Conservation (phyloP, 1,140 invertebrate genomes). For the Mactra quadrangularis region DNA sequence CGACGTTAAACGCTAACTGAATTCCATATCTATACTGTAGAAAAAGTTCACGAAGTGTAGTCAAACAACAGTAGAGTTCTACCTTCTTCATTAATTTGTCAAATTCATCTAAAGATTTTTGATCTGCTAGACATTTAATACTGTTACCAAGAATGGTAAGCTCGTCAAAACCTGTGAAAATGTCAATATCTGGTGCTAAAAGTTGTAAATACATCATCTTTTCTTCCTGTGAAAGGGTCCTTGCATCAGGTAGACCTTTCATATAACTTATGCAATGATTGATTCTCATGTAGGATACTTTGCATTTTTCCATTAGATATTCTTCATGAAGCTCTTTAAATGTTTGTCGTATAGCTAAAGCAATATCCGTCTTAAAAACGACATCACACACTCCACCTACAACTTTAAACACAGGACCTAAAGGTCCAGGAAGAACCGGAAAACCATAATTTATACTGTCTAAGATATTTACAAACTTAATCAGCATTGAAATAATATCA, state of each 20-base stretch:
- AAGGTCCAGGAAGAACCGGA: not conserved
- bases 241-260: not conserved
- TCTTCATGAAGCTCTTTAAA: not conserved
- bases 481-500: not conserved
- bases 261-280: not conserved
- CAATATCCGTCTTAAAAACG: not conserved
- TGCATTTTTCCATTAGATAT: not conserved
- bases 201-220: not conserved
- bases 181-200: not conserved
- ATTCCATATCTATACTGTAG: not conserved
- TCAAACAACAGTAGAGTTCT: constrained; percentile 5
- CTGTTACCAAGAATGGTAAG: not conserved
- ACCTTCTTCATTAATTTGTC: not conserved
- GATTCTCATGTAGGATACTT: not conserved
- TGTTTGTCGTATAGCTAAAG: not conserved
- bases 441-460: not conserved
- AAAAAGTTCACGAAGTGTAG: not conserved
- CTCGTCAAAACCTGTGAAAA: not conserved
- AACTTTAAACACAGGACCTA: not conserved
- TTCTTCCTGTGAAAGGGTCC: not conserved
- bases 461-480: not conserved
- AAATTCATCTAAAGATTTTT: not conserved
- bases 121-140: not conserved
- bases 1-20: not conserved
- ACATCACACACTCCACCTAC: not conserved